Conservation (phyloP, 2,888 invertebrate species). For the Oligia latruncula region DNA sequence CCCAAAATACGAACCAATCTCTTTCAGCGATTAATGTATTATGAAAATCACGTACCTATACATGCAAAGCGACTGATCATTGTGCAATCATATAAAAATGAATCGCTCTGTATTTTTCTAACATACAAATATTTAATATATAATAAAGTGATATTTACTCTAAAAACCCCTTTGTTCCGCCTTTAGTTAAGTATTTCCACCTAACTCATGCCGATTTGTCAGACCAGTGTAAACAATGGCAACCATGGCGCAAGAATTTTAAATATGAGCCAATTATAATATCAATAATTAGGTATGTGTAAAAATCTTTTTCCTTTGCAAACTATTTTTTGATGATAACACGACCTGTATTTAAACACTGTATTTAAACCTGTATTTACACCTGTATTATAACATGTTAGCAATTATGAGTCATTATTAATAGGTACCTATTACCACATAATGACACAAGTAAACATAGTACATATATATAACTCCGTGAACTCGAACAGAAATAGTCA, state of each 20-base stretch:
- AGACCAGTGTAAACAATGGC: constrained; percentile 4
- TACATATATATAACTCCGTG: constrained; percentile 47
- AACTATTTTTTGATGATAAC: constrained; percentile 10
- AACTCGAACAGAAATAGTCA: constrained; percentile 2
- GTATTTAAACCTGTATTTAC: neutral
- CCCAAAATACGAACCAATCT: neutral
- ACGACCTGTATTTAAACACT: too few relatives aligned
- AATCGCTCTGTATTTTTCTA: neutral
- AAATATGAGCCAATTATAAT: constrained; percentile 4
- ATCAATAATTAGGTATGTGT: constrained; percentile 4
- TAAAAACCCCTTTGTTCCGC: constrained; percentile 25
- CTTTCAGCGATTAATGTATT: neutral
- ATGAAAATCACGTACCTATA: neutral
- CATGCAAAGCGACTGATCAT: neutral
- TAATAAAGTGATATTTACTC: constrained; percentile 1
- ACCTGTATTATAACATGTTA: neutral
- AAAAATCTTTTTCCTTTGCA: constrained; percentile 16
- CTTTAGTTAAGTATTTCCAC: neutral
- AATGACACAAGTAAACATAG: constrained; percentile 33
- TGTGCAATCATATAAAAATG: neutral
- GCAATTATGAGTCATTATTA: constrained; percentile 22
- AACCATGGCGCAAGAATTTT: constrained; percentile 21
- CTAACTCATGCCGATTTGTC: neutral
- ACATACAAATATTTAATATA: constrained; percentile 3
- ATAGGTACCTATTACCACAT: constrained; percentile 16